Evolutionary conservation across 1,140 invertebrate genomes (phyloP).

Genomic region (Euura lappo): DNA sequence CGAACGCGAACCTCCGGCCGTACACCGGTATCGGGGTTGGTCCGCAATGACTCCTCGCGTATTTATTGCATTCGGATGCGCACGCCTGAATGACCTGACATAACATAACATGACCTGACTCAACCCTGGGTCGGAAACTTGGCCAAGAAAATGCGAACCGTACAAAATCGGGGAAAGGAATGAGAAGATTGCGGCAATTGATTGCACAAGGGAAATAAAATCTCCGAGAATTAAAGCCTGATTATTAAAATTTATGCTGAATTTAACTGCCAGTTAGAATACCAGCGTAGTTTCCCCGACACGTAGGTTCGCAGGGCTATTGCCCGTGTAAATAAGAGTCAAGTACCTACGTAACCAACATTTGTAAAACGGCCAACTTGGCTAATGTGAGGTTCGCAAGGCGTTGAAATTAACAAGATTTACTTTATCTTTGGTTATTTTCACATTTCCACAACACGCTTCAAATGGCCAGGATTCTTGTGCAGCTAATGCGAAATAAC

Average conservation of each 20-base stretch:
- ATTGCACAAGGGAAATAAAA: no score
- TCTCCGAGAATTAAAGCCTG: not conserved
- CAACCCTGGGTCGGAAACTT: not conserved
- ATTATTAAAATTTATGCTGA: not conserved
- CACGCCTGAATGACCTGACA: not conserved
- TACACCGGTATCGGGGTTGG: constrained; percentile 39
- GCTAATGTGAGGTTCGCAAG: not conserved
- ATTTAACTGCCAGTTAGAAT: not conserved
- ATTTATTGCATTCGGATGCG: constrained; percentile 39
- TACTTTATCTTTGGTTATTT: not conserved
- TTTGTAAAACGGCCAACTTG: not conserved
- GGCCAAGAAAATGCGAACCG: constrained; percentile 1
- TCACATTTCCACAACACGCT: no score
- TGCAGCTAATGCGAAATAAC: no score
- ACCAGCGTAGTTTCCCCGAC: not conserved
- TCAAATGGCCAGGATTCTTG: no score
- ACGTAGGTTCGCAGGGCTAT: not conserved
- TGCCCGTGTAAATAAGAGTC: not conserved
- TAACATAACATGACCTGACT: constrained; percentile 26
- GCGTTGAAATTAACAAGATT: not conserved
- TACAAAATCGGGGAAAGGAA: not conserved
- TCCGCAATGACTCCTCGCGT: constrained; percentile 36
- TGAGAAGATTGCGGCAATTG: constrained; percentile 16
- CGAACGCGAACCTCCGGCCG: no score
- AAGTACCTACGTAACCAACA: not conserved